These are phyloP conservation scores for Mus spicilegus DNA, from an alignment of 2,113 vertebrate genomes.

Conservation along the genomic window DNA sequence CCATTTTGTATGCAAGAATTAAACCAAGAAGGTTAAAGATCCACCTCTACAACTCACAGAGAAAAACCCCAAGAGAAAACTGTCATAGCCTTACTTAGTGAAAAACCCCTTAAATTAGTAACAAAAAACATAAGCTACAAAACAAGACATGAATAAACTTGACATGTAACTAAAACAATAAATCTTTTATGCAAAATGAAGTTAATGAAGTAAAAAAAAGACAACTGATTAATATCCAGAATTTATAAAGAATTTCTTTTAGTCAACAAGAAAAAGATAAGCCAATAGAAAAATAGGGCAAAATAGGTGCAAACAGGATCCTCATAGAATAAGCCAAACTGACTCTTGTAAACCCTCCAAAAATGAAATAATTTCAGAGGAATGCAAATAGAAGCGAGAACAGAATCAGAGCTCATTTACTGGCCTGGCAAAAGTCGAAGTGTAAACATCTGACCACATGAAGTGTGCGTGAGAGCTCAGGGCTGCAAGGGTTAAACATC, in stretches of 20 bases:
- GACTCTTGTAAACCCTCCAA: not conserved
- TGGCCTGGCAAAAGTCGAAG: not conserved
- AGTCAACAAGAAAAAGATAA: conserved; percentile 22
- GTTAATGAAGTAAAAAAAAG: not conserved
- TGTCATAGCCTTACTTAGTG: not conserved
- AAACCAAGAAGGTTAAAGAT: not conserved
- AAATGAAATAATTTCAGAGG: not conserved
- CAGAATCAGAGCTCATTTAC: not conserved
- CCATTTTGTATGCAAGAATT: not conserved
- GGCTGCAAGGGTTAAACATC: not conserved
- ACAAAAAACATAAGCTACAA: not conserved
- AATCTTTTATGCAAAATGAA: not conserved
- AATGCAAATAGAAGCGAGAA: not conserved
- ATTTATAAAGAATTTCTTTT: conserved; percentile 39
- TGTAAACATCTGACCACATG: not conserved
- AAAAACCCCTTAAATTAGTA: not conserved
- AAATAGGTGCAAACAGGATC: not conserved
- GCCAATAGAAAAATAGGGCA: not conserved
- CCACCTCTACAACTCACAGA: not conserved
- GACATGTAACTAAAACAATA: conserved; percentile 27
- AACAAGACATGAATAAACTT: not conserved
- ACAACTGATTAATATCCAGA: not conserved
- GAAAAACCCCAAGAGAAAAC: not conserved
- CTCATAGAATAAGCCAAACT: not conserved
- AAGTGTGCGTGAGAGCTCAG: not conserved